A percentile compares a stretch with the other conserved stretches of the same genome.
These are phyloP conservation scores for Drosophila grimshawi DNA, from an alignment of 1,140 invertebrate genomes.

Conservation along the genomic window DNA sequence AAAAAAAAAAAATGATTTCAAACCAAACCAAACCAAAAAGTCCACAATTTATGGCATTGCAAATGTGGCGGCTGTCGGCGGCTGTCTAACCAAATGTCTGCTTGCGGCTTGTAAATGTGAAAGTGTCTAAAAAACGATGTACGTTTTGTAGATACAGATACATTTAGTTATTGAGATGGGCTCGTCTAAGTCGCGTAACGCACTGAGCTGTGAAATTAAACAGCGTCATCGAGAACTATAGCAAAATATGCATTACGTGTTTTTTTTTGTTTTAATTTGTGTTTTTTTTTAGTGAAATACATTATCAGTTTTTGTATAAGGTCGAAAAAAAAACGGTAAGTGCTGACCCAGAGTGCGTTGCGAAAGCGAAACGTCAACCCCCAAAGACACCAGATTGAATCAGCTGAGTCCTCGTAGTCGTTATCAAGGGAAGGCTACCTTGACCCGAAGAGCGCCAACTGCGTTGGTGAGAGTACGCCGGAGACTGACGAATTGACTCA, in stretches of 20 bases:
- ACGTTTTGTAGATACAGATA: conserved; percentile 18
- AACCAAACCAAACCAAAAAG: conserved; percentile 2
- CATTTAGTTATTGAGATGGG: conserved; percentile 39
- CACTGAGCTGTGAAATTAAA: conserved; percentile 81
- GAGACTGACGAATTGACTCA: conserved; percentile 43
- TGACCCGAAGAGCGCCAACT: conserved; percentile 62
- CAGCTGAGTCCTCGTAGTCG: conserved; percentile 48
- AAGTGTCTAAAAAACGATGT: conserved; percentile 24
- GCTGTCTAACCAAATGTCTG: conserved; percentile 36
- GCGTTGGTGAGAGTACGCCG: conserved; percentile 17
- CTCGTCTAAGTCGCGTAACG: conserved; percentile 69
- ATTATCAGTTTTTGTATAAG: background rate
- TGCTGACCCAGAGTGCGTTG: conserved; percentile 6
- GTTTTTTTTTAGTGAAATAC: background rate
- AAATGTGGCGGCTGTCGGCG: conserved; percentile 3
- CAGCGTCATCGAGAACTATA: conserved; percentile 40
- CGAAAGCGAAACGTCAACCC: background rate
- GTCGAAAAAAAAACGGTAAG: background rate
- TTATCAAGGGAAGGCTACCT: conserved; percentile 68
- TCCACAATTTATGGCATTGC: conserved; percentile 19
- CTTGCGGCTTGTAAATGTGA: conserved; percentile 55
- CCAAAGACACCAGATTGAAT: conserved; percentile 41
- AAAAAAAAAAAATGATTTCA: conserved; percentile 12
- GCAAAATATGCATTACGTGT: conserved; percentile 33
- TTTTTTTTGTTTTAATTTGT: background rate